Percentiles rank a stretch among this genome's conserved stretches.
phyloP scores from a whole-genome alignment of 2,797 vertebrate genomes.

The Cephalopachus bancanus region DNA sequence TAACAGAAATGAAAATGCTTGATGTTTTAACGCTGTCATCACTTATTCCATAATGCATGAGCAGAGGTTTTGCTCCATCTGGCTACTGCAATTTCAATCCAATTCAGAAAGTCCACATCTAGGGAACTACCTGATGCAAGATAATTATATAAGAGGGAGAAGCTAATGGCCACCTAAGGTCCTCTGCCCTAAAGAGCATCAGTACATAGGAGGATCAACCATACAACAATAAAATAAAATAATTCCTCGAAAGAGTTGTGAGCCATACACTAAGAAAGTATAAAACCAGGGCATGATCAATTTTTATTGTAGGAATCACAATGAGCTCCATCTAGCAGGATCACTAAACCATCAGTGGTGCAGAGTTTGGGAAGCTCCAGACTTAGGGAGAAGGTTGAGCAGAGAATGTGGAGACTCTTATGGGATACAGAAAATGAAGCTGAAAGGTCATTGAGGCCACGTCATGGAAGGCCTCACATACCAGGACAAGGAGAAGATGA shows the following conservation, averaged over 20 bases:
- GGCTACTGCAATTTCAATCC: background rate
- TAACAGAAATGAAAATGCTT: constrained; percentile 72
- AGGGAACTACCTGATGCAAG: background rate
- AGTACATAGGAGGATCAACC: too few species aligned
- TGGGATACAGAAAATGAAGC: background rate
- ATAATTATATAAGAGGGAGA: background rate
- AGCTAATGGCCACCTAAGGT: rapidly evolving
- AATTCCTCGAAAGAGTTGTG: background rate
- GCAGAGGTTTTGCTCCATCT: constrained; percentile 53
- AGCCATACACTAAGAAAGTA: background rate
- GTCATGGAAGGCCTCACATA: background rate
- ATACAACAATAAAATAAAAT: background rate
- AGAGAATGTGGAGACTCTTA: background rate
- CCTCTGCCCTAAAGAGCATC: background rate
- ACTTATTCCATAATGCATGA: background rate
- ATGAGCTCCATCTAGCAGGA: background rate
- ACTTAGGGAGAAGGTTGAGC: background rate
- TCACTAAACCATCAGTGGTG: background rate
- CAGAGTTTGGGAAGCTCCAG: background rate
- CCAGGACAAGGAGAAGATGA: background rate
- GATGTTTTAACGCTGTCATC: background rate
- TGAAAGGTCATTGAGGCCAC: background rate
- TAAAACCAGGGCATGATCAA: background rate
- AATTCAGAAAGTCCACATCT: background rate
- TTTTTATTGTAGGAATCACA: background rate